Conservation (phyloP, 2,113 vertebrate species). For the Psilopsiagon aurifrons region DNA sequence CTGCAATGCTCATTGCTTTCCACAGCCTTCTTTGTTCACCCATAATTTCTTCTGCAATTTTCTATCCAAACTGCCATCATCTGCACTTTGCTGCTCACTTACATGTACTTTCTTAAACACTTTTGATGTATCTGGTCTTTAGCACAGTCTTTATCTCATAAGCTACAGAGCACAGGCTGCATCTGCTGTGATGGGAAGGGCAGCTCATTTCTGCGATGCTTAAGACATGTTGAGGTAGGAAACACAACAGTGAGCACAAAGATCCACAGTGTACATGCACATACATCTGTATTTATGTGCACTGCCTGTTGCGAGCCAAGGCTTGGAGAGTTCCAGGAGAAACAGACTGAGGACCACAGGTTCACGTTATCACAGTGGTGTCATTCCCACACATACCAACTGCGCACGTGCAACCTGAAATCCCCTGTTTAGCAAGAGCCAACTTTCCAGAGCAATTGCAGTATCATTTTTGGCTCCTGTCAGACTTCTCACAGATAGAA, state of each 20-base stretch:
- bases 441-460: not conserved
- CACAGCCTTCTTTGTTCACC: not conserved
- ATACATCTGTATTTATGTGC: fast-evolving
- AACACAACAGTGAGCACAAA: fast-evolving
- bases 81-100: not conserved
- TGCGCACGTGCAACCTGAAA: not conserved
- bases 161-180: not conserved
- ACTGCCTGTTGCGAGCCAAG: not conserved
- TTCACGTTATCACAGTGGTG: not conserved
- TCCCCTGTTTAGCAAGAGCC: fast-evolving
- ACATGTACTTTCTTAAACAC: not conserved
- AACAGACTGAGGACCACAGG: not conserved
- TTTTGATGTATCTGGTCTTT: not conserved
- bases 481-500: not conserved
- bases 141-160: not conserved
- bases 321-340: not conserved
- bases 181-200: not conserved
- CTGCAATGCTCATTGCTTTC: not conserved
- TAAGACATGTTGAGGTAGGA: fast-evolving
- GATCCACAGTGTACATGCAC: not conserved
- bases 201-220: not conserved
- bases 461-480: not conserved
- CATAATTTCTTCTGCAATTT: not conserved
- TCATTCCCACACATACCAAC: not conserved
- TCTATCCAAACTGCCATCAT: not conserved